phyloP scores from a whole-genome alignment of 2,113 vertebrate genomes.

The Osmerus eperlanus region DNA sequence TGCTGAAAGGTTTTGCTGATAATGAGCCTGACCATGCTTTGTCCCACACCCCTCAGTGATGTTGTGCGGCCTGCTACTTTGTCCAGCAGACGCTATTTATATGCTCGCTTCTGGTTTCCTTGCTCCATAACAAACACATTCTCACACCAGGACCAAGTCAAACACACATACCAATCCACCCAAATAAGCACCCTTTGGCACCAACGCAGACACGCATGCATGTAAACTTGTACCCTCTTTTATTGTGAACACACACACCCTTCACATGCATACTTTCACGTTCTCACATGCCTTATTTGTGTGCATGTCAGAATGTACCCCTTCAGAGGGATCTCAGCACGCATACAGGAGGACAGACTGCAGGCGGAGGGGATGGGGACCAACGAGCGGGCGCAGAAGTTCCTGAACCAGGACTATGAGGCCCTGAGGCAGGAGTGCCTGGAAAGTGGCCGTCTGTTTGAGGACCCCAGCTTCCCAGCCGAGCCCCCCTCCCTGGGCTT shows the following conservation, averaged over 20 bases:
- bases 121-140: neutral
- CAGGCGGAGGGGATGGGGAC: conserved; percentile 75
- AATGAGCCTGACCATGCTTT: neutral
- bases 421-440: conserved; percentile 79
- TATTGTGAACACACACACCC: too few relatives aligned
- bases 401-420: conserved; percentile 82
- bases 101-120: conserved; percentile 5
- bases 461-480: conserved; percentile 84
- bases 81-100: conserved; percentile 10
- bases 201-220: too few relatives aligned
- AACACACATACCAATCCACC: too few relatives aligned
- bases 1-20: neutral
- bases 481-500: conserved; percentile 83
- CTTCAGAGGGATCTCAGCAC: conserved; percentile 68
- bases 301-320: conserved; percentile 43
- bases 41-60: neutral
- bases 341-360: conserved; percentile 63
- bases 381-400: conserved; percentile 61
- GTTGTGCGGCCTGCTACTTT: neutral
- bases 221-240: too few relatives aligned
- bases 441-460: conserved; percentile 80
- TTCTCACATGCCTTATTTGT: conserved; percentile 3
- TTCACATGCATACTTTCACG: too few relatives aligned
- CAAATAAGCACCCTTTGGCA: too few relatives aligned
- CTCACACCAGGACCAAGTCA: too few relatives aligned